Base-by-base conservation (phyloP, 2,113 vertebrate species). In the Pollimyrus isidori region DNA sequence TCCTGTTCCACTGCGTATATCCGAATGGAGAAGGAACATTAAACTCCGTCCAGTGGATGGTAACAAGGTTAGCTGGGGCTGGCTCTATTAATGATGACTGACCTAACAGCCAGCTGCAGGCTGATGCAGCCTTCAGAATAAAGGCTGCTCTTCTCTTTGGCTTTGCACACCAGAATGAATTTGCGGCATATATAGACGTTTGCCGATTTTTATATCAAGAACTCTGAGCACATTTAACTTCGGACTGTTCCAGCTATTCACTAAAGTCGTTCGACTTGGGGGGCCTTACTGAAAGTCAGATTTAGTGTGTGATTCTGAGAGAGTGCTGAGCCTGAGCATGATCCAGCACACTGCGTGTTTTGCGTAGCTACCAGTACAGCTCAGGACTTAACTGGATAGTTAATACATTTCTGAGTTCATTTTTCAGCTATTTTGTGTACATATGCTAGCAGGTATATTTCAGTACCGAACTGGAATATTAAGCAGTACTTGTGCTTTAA, bases 31-130 rank as follows among this genome's bases (percentile, higher is more conserved):
- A 90, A 69, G 82, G 56, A 87, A 62, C 90, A 91, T 90, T 91
- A 90, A 91, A 89, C 91, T 90, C 58, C 89, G 89, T 90, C 83
- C 89, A 89, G 90, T 85, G 62, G 87, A 56, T 90, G n/a, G 88
- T 91, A 90, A 91, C 88, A 58, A 88, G 87, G 87, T 46, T 91
- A 87, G 69, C 19, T 52, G 86, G 56, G 30, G 86, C 23, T 46
- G 19, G 17, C 26, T 65, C 5, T 48, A 65, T 82, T 86, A 26
- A 69, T 9, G 52, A 65, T 65, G 80, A 69, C 52, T 89, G 69
- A 39, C 80, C 45, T 90, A 35, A 65, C 89, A 89, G 62, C 76
- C 89, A 88, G 90, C 90, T 90, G 73, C 9, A 45, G 86, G 53
- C 87, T 84, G 89, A 89, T 90, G 87, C 87, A 69, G 88, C 56